phyloP scores from a whole-genome alignment of 2,113 vertebrate genomes.

The Onychostruthus taczanowskii region DNA sequence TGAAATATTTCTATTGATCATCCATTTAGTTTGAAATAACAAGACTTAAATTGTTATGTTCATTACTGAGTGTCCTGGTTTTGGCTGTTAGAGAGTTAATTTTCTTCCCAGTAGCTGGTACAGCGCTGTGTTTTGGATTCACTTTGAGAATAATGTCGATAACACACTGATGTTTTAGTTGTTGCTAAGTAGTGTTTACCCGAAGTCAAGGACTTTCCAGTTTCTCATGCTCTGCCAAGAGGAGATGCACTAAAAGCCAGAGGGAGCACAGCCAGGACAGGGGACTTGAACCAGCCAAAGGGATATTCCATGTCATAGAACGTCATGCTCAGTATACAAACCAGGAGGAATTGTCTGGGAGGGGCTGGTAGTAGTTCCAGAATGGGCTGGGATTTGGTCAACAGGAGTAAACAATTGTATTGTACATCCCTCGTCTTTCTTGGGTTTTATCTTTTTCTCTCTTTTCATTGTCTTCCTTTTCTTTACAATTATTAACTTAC shows the following conservation, averaged over 20 bases:
- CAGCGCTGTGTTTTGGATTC: neutral
- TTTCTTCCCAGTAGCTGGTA: neutral
- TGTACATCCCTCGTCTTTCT: neutral
- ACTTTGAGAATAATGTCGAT: neutral
- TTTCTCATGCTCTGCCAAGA: neutral
- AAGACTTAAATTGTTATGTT: neutral
- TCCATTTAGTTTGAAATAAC: neutral
- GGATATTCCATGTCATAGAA: neutral
- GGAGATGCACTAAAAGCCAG: neutral
- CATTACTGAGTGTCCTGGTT: neutral
- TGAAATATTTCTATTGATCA: neutral
- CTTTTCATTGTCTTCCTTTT: neutral
- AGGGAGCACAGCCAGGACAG: neutral
- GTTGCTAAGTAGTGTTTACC: neutral
- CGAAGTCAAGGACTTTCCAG: neutral
- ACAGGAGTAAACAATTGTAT: neutral
- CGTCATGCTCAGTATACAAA: neutral
- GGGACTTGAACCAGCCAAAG: neutral
- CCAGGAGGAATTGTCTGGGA: neutral
- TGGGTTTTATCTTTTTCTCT: neutral
- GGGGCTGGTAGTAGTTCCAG: neutral
- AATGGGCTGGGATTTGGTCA: rapidly evolving
- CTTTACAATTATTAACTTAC: neutral
- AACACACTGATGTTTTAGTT: neutral
- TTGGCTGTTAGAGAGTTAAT: neutral